phyloP scores from a whole-genome alignment of 2,113 vertebrate species.

The Puma concolor region DNA sequence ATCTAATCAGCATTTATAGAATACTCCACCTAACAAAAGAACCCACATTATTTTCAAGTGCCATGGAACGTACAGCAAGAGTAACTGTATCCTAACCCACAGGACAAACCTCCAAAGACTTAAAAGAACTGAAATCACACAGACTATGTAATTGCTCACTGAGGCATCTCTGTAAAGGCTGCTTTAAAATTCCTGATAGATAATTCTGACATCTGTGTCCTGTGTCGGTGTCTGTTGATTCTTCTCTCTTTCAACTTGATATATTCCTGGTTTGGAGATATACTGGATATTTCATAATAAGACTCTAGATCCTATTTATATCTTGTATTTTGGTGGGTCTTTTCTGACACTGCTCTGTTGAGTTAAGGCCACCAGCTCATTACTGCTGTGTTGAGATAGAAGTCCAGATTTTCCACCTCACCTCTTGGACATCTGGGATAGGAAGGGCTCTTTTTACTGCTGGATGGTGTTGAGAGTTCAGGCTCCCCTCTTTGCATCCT shows the following conservation, averaged over 20 bases:
- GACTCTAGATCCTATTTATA: neutral
- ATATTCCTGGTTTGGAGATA: neutral
- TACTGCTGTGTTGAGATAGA: neutral
- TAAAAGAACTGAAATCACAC: neutral
- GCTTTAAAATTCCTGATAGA: neutral
- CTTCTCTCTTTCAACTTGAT: neutral
- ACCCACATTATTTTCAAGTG: neutral
- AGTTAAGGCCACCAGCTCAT: neutral
- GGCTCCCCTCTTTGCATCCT: neutral
- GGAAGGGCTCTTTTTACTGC: neutral
- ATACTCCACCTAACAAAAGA: neutral
- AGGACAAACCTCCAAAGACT: conserved; percentile 40
- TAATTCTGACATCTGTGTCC: neutral
- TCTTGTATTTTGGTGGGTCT: neutral
- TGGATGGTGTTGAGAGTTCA: neutral
- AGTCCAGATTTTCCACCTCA: neutral
- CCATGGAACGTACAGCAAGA: neutral
- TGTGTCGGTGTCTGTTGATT: neutral
- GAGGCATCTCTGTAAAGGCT: neutral
- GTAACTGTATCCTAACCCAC: neutral
- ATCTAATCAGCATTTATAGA: neutral
- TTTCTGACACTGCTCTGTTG: neutral
- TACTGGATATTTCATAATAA: neutral
- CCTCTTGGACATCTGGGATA: neutral
- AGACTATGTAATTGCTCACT: neutral